Evolutionary conservation across 2,888 invertebrate species (phyloP).

Genomic region (Trissoscelio sp.): DNA sequence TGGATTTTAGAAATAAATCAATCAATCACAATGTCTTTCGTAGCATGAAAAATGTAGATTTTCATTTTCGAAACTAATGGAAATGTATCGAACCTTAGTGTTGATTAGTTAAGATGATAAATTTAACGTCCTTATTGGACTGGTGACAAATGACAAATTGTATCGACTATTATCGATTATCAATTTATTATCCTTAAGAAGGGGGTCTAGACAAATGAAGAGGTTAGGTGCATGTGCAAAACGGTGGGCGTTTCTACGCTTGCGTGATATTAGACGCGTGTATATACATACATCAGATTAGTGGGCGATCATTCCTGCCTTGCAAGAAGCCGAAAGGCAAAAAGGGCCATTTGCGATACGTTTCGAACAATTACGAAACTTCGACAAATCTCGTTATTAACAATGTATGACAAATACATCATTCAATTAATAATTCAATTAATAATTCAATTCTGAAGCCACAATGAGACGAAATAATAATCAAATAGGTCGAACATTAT

Average conservation of each 20-base stretch:
- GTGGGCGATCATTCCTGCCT: slow-evolving; percentile 71
- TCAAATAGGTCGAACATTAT: no score
- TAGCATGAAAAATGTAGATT: not conserved
- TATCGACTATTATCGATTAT: slow-evolving; percentile 53
- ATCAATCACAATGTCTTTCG: slow-evolving; percentile 5
- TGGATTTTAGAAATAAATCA: not conserved
- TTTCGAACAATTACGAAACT: slow-evolving; percentile 50
- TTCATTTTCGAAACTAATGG: slow-evolving; percentile 15
- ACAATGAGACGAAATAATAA: no score
- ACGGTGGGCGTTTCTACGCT: slow-evolving; percentile 70
- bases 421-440: no score
- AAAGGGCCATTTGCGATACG: slow-evolving; percentile 68
- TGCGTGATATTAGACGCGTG: slow-evolving; percentile 70
- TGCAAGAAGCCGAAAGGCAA: slow-evolving; percentile 70
- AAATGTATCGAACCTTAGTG: slow-evolving; percentile 24
- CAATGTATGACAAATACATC: no score
- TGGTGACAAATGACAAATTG: slow-evolving; percentile 56
- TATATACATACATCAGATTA: slow-evolving; percentile 70
- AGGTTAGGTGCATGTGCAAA: slow-evolving; percentile 72
- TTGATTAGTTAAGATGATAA: slow-evolving; percentile 10
- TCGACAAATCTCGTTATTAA: not conserved
- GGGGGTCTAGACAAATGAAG: slow-evolving; percentile 61
- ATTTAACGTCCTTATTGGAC: slow-evolving; percentile 2
- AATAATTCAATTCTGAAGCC: no score
- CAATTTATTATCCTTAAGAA: slow-evolving; percentile 46